phyloP scores from a whole-genome alignment of 2,888 invertebrate genomes.

The Muschampia plurimacula region DNA sequence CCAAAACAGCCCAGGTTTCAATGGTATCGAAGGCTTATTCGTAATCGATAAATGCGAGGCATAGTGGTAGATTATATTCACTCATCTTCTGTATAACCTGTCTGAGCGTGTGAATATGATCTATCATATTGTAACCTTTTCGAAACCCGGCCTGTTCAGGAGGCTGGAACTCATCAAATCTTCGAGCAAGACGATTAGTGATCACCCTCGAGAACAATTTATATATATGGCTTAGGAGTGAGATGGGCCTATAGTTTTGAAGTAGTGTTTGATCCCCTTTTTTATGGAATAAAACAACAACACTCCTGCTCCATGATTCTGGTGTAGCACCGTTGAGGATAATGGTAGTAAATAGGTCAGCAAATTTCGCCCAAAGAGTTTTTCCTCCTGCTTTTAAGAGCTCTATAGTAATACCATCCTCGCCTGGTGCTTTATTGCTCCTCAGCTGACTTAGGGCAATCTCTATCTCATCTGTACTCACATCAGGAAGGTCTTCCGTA shows the following conservation, averaged over 20 bases:
- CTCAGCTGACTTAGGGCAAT: too few relatives aligned
- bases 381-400: too few relatives aligned
- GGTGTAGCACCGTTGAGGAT: too few relatives aligned
- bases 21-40: conserved; percentile 43
- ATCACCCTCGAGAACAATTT: conserved; percentile 12
- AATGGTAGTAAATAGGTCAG: too few relatives aligned
- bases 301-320: conserved; percentile 30
- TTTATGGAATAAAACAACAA: conserved; percentile 42
- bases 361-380: too few relatives aligned
- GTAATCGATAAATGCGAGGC: conserved; percentile 4
- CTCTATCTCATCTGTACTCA: too few relatives aligned
- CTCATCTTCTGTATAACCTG: conserved; percentile 6
- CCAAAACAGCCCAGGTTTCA: conserved; percentile 43
- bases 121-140: neutral
- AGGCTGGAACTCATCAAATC: neutral
- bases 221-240: conserved; percentile 15
- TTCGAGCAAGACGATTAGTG: neutral
- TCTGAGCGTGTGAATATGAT: neutral
- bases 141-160: conserved; percentile 12
- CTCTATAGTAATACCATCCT: too few relatives aligned
- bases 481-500: too few relatives aligned
- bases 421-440: too few relatives aligned
- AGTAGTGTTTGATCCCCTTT: conserved; percentile 41
- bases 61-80: conserved; percentile 9
- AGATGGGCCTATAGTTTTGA: conserved; percentile 38